phyloP scores from a whole-genome alignment of 92 coral and sea anemone genomes.

The Hydrozoanthus gracilis region DNA sequence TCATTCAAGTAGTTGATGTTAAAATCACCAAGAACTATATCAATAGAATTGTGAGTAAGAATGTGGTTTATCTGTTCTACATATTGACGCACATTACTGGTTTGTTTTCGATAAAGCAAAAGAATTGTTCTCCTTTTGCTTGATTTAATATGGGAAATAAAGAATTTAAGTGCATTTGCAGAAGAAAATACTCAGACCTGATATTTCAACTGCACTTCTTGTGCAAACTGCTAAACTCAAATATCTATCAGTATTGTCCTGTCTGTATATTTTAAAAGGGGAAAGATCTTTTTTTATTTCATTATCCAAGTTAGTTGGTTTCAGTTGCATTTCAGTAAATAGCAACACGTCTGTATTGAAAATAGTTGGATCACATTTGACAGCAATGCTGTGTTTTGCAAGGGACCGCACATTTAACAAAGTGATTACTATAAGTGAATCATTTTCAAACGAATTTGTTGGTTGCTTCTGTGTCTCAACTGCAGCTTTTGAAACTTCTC shows the following conservation, averaged over 20 bases:
- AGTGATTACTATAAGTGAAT: no score
- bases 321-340: not conserved
- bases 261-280: not conserved
- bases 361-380: no score
- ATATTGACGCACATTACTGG: constrained; percentile 26
- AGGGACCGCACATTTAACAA: no score
- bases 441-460: no score
- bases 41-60: constrained; percentile 43
- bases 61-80: constrained; percentile 26
- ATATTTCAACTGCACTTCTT: not conserved
- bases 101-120: constrained; percentile 48
- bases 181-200: constrained; percentile 25
- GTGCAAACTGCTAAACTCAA: constrained; percentile 38
- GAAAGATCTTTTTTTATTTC: not conserved
- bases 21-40: constrained; percentile 58
- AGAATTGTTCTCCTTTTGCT: constrained; percentile 39
- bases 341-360: no score
- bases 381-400: no score
- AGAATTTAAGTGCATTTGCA: constrained; percentile 32
- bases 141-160: not conserved
- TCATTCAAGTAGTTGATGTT: constrained; percentile 56
- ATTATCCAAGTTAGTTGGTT: not conserved
- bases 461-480: no score
- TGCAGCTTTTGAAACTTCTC: no score
- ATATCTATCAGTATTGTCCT: constrained; percentile 38